Evolutionary conservation across 2,113 vertebrate species (phyloP).

Genomic region (Hemichromis elongatus): DNA sequence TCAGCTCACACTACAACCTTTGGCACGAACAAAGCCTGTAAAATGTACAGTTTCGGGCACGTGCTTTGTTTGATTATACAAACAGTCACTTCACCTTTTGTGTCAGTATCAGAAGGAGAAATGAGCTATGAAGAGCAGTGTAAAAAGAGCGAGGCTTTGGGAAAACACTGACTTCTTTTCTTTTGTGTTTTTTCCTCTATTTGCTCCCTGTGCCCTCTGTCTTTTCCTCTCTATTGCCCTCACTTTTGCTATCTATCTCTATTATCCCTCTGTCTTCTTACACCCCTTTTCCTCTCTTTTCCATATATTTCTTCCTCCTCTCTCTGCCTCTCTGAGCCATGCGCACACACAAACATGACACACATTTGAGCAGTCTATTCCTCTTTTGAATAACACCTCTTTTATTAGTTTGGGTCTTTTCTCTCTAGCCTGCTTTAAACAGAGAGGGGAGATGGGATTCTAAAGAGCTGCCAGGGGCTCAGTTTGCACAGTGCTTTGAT

Average conservation of each 20-base stretch:
- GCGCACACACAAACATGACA: slow-evolving; percentile 31
- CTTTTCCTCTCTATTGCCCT: neutral
- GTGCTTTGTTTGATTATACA: slow-evolving; percentile 50
- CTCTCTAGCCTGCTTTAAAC: slow-evolving; percentile 63
- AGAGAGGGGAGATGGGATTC: slow-evolving; percentile 66
- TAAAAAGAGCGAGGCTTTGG: slow-evolving; percentile 32
- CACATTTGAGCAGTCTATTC: slow-evolving; percentile 54
- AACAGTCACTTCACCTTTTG: slow-evolving; percentile 54
- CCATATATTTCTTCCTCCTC: neutral
- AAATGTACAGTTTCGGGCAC: slow-evolving; percentile 24
- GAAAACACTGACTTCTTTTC: slow-evolving; percentile 24
- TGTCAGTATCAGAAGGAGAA: slow-evolving; percentile 47
- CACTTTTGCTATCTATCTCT: neutral
- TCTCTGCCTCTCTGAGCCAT: neutral
- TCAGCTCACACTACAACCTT: neutral
- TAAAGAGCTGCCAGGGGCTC: slow-evolving; percentile 72
- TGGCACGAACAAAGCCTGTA: slow-evolving; percentile 31
- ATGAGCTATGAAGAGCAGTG: slow-evolving; percentile 4
- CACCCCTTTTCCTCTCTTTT: slow-evolving; percentile 7
- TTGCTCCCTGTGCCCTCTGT: neutral
- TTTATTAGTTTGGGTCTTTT: slow-evolving; percentile 66
- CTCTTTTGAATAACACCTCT: slow-evolving; percentile 69
- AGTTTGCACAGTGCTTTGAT: slow-evolving; percentile 75
- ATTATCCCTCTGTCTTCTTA: slow-evolving; percentile 12
- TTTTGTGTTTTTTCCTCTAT: neutral